Evolutionary conservation across 2,113 vertebrate genomes (phyloP).

Genomic region (Mus pahari): DNA sequence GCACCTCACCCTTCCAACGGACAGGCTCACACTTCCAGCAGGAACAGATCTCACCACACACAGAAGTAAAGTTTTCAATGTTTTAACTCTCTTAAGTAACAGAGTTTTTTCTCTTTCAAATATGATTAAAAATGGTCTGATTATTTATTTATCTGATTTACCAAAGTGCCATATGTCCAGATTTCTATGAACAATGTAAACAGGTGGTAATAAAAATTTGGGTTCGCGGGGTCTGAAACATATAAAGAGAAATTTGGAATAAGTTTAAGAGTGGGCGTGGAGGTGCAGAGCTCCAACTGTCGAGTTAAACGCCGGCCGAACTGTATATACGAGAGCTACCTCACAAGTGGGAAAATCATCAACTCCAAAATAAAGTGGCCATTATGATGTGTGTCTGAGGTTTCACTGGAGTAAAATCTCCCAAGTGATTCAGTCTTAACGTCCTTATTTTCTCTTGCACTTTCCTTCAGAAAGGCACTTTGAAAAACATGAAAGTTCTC

Average conservation of each 20-base stretch:
- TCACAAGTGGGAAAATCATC: slow-evolving; percentile 37
- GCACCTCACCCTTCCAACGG: neutral
- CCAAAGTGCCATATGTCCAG: slow-evolving; percentile 24
- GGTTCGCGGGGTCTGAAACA: slow-evolving; percentile 43
- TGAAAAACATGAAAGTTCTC: neutral
- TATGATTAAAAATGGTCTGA: slow-evolving; percentile 33
- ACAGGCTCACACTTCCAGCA: neutral
- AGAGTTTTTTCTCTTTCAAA: slow-evolving; percentile 36
- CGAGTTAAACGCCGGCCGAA: slow-evolving; percentile 29
- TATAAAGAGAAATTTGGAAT: slow-evolving; percentile 55
- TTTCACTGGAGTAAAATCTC: slow-evolving; percentile 37
- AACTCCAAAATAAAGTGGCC: slow-evolving; percentile 45
- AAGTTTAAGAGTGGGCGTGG: neutral
- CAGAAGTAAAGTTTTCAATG: slow-evolving; percentile 13
- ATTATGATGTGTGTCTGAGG: neutral
- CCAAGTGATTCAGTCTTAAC: neutral
- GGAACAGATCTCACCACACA: neutral
- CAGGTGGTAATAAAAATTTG: slow-evolving; percentile 58
- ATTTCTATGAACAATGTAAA: slow-evolving; percentile 70
- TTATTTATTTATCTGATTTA: slow-evolving; percentile 62
- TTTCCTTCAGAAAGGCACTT: slow-evolving; percentile 13
- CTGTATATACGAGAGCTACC: neutral
- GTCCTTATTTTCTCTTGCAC: neutral
- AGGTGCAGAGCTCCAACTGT: slow-evolving; percentile 26
- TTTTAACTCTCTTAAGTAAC: slow-evolving; percentile 9